Evolutionary conservation across 2,797 vertebrate species (phyloP).

Genomic region (Numenius phaeopus): DNA sequence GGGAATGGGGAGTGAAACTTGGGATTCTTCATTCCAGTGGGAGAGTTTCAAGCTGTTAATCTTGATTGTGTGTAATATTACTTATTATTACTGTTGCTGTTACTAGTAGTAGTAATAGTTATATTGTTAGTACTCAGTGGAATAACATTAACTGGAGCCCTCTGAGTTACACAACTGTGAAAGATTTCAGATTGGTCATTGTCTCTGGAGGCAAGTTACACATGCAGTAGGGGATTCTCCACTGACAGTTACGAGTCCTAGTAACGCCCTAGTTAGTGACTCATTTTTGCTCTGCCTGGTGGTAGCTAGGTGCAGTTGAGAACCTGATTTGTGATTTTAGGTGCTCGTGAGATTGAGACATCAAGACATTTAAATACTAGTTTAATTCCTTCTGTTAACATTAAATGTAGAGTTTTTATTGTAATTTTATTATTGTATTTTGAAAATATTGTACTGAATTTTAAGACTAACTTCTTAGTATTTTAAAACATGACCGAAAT

Average conservation of each 20-base stretch:
- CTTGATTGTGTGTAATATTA: background rate
- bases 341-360: background rate
- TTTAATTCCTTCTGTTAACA: background rate
- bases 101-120: background rate
- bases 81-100: background rate
- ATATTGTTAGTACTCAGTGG: background rate
- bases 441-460: background rate
- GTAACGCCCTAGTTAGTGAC: background rate
- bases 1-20: background rate
- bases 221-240: background rate
- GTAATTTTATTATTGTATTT: background rate
- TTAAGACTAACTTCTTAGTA: background rate
- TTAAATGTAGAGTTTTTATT: background rate
- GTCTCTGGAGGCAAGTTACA: background rate
- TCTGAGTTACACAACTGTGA: background rate
- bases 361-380: background rate
- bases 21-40: background rate
- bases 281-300: background rate
- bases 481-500: background rate
- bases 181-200: background rate
- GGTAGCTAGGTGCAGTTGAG: background rate
- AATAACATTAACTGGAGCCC: background rate
- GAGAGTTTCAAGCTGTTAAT: background rate
- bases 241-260: background rate
- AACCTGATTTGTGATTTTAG: background rate